phyloP scores from a whole-genome alignment of 2,113 vertebrate genomes.

The Dermatemys mawii region DNA sequence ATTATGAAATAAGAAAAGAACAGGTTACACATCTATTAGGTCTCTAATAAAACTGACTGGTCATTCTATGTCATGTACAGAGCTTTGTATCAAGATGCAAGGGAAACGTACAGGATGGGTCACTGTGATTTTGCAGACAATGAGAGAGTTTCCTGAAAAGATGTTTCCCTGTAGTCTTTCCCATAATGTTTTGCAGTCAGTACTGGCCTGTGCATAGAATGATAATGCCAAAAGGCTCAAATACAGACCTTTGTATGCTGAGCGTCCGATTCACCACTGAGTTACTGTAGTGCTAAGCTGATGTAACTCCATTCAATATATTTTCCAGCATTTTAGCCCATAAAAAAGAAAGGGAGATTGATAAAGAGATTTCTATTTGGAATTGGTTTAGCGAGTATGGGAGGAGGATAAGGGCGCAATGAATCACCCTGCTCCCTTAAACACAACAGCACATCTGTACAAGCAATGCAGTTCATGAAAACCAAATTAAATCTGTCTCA shows the following conservation, averaged over 20 bases:
- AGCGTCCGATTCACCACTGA: neutral
- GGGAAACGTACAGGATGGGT: neutral
- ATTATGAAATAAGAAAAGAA: slow-evolving; percentile 41
- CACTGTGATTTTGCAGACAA: neutral
- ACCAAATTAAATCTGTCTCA: neutral
- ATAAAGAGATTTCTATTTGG: neutral
- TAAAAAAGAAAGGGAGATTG: neutral
- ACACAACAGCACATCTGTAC: neutral
- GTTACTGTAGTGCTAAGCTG: neutral
- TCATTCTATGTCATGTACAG: slow-evolving; percentile 42
- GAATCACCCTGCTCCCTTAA: neutral
- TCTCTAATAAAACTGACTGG: slow-evolving; percentile 42
- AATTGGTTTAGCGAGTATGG: neutral
- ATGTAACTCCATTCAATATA: neutral
- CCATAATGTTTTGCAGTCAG: neutral
- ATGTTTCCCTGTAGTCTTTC: slow-evolving; percentile 5
- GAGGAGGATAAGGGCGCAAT: neutral
- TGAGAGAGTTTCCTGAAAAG: slow-evolving; percentile 20
- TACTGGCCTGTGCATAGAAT: neutral
- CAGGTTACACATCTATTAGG: slow-evolving; percentile 44
- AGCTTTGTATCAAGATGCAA: slow-evolving; percentile 15
- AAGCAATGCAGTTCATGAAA: neutral
- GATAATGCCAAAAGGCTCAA: neutral
- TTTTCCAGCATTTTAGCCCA: neutral
- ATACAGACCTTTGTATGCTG: neutral